These are phyloP conservation scores for Lordiphosa stackelbergi DNA, from an alignment of 1,140 invertebrate species.

Conservation along the genomic window DNA sequence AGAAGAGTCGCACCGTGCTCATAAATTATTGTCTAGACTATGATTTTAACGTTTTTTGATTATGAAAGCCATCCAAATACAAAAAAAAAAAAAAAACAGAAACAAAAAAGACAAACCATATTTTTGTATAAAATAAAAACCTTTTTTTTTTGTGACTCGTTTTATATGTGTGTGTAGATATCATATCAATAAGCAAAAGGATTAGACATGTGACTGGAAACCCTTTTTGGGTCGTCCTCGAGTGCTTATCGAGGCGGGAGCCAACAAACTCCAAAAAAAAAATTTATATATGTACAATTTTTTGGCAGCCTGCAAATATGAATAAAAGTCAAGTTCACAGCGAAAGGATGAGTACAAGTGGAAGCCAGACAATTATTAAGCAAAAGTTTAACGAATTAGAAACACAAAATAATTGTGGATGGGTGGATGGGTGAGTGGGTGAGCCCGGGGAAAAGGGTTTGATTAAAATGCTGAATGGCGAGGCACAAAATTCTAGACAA, in stretches of 20 bases:
- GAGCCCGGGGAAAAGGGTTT: conserved; percentile 3
- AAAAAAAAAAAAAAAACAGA: conserved; percentile 25
- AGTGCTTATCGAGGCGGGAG: conserved; percentile 56
- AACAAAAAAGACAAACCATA: conserved; percentile 20
- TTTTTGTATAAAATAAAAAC: conserved; percentile 67
- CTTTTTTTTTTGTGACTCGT: conserved; percentile 38
- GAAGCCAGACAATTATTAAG: conserved; percentile 68
- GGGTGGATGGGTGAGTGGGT: not conserved
- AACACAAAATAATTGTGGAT: conserved; percentile 37
- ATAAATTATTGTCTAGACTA: conserved; percentile 78
- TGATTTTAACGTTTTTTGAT: conserved; percentile 77
- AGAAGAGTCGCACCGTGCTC: conserved; percentile 52
- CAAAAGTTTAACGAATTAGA: conserved; percentile 75
- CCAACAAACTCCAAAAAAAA: conserved; percentile 17
- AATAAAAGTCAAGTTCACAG: conserved; percentile 58
- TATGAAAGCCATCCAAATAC: conserved; percentile 61
- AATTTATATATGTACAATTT: conserved; percentile 39
- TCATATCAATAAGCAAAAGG: conserved; percentile 76
- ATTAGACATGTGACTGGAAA: conserved; percentile 71
- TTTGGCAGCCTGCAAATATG: conserved; percentile 38
- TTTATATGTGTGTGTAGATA: conserved; percentile 52
- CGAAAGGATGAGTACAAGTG: not conserved
- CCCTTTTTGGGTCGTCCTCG: conserved; percentile 46
- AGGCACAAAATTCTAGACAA: conserved; percentile 54
- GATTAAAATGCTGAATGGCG: conserved; percentile 7